Evolutionary conservation across 2,888 invertebrate species (phyloP), one percentile per base, ranked within the genome.

Genomic region (Chesias legatella): DNA sequence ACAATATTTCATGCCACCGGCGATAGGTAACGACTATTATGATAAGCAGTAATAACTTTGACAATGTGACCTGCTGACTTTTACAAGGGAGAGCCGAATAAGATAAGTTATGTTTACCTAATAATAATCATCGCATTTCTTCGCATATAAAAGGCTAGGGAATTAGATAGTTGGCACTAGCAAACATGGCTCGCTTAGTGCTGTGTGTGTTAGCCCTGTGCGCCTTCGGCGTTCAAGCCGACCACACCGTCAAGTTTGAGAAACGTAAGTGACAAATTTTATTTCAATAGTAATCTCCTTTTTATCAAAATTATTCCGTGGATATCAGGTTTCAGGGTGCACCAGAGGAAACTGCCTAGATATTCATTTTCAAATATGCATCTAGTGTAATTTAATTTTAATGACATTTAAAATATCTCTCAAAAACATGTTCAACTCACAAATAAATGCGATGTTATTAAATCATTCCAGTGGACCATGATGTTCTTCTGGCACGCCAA

Each of bases 381-480:
- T n/a, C n/a, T n/a, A n/a, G n/a, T n/a, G n/a, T n/a, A n/a, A n/a
- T n/a, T n/a, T n/a, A n/a, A n/a, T n/a, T n/a, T n/a, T n/a, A n/a
- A n/a, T n/a, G n/a, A n/a, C n/a, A n/a, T n/a, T n/a, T n/a, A n/a
- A n/a, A n/a, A n/a, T n/a, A n/a, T n/a, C n/a, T n/a, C n/a, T n/a
- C n/a, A n/a, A n/a, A n/a, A n/a, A n/a, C n/a, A n/a, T n/a, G n/a
- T n/a, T n/a, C n/a, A n/a, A n/a, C n/a, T n/a, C n/a, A n/a, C n/a
- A n/a, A n/a, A n/a, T n/a, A n/a, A n/a, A n/a, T n/a, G n/a, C n/a
- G n/a, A n/a, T n/a, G n/a, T n/a, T n/a, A n/a, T n/a, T n/a, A n/a
- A n/a, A n/a, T n/a, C n/a, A n/a, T n/a, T n/a, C n/a, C 52, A 91
- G 92, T 90, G 36, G 90, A 91, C 56, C 83, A 86, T 53, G 83